Base-by-base conservation (phyloP, 92 coral and sea anemone species). In the Porites divaricata region DNA sequence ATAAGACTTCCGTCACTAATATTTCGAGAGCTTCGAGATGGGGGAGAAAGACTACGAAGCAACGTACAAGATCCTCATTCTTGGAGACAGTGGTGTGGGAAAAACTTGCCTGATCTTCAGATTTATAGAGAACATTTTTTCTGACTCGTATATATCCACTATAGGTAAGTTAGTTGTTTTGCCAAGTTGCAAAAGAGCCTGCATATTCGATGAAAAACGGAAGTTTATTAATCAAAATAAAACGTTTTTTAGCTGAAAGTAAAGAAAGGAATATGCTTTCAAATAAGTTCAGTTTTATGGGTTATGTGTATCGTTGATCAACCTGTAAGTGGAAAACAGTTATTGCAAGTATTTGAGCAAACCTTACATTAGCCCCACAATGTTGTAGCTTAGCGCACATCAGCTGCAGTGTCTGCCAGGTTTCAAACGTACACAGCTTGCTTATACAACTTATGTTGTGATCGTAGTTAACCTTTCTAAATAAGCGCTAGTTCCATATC, bases 81-180 rank as follows among this genome's bases (percentile, higher is more conserved):
- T 97, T 35, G 99, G 99, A 22, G 99, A 97, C 64, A 97, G 99
- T 51, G 99, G 98, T 26, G 99, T 97, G 19, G 99, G 99, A 8
- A 97, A 97, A 85, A 94, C 99, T 7, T 97, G 99, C 61, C 64
- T 97, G 70, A 97, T 97, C 52, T 97, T 94, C 75, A 93, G 99
- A 78, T 97, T 94, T 65, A 93, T 98, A 0, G 99, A 97, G 75
- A 96, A 93, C 70, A 81, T 97, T 50, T 97, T 94, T 65, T 94
- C 99, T 2, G 99, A 97, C 69, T 92, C 97, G 69, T 97, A 97
- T 53, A 95, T 97, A 11, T 94, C 98, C n/a, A 97, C 99, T 1
- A 97, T 97, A 11, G 99, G 99, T 97, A 71, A 83, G 99, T 80
- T 73, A 53, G 22, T 24, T 53, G 8, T 22, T 70, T 41, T 20